These are phyloP conservation scores for Eremophila alpestris DNA, from an alignment of 2,797 vertebrate genomes.

Conservation along the genomic window DNA sequence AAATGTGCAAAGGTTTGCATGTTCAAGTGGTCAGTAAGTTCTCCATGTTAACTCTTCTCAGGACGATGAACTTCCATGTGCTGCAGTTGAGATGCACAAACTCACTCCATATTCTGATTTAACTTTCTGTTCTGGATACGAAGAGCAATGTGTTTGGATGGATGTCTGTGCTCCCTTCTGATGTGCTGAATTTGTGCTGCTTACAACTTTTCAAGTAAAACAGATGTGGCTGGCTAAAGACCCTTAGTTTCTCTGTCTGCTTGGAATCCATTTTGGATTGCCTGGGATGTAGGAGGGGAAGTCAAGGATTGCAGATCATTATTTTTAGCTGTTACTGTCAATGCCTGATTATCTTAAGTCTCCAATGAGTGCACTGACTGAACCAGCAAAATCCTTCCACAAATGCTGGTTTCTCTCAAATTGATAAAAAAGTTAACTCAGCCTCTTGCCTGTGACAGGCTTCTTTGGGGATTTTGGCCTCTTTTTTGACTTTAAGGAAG, in stretches of 20 bases:
- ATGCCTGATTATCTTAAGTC: background rate
- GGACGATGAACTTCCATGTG: background rate
- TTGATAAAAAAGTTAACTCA: background rate
- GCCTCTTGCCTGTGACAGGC: background rate
- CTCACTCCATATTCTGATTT: background rate
- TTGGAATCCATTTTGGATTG: background rate
- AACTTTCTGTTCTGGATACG: background rate
- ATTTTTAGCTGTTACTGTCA: background rate
- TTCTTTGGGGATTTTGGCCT: background rate
- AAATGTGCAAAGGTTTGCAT: background rate
- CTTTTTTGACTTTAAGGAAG: background rate
- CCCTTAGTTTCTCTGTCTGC: background rate
- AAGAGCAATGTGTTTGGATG: background rate
- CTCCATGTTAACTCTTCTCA: background rate
- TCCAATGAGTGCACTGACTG: background rate
- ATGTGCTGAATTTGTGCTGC: background rate
- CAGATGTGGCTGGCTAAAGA: background rate
- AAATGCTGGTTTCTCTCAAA: background rate
- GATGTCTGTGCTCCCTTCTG: background rate
- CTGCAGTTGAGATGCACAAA: background rate
- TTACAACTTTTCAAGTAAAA: background rate
- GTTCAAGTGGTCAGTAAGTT: background rate
- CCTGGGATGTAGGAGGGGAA: background rate
- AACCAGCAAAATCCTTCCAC: background rate
- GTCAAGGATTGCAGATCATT: background rate